Evolutionary conservation across 2,888 invertebrate genomes (phyloP).

Genomic region (Xylocampa areola): DNA sequence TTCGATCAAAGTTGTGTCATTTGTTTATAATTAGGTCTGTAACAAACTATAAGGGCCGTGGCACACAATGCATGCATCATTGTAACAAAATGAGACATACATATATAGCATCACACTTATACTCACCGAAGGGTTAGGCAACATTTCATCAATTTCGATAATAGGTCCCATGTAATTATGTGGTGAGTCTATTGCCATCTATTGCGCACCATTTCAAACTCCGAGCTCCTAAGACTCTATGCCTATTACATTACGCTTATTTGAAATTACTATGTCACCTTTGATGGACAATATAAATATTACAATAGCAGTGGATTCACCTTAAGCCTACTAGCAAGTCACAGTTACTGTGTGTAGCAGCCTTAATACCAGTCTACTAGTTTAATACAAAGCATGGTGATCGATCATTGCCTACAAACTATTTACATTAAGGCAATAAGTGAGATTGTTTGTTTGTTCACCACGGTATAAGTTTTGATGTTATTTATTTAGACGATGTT

Average conservation of each 20-base stretch:
- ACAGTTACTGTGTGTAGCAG: conserved; percentile 9
- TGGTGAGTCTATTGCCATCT: too few species aligned
- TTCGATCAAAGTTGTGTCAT: conserved; percentile 53
- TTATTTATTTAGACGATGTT: conserved; percentile 33
- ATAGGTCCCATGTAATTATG: too few species aligned
- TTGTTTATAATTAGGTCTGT: conserved; percentile 54
- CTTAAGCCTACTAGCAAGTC: neutral
- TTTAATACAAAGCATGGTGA: conserved; percentile 26
- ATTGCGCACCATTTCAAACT: too few species aligned
- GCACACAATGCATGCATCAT: neutral
- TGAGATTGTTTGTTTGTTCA: conserved; percentile 32
- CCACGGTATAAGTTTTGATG: conserved; percentile 33
- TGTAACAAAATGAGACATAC: too few species aligned
- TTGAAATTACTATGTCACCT: too few species aligned
- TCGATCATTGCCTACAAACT: conserved; percentile 43
- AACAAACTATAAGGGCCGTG: conserved; percentile 40
- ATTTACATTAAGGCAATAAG: conserved; percentile 51
- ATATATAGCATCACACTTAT: too few species aligned
- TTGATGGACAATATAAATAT: too few species aligned
- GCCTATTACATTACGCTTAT: too few species aligned
- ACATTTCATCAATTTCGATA: too few species aligned
- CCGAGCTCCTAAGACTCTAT: too few species aligned
- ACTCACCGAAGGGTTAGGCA: too few species aligned
- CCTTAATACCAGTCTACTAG: conserved; percentile 25
- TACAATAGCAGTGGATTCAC: too few species aligned